These are phyloP conservation scores for Steatornis caripensis DNA, from an alignment of 2,113 vertebrate species.

Conservation along the genomic window DNA sequence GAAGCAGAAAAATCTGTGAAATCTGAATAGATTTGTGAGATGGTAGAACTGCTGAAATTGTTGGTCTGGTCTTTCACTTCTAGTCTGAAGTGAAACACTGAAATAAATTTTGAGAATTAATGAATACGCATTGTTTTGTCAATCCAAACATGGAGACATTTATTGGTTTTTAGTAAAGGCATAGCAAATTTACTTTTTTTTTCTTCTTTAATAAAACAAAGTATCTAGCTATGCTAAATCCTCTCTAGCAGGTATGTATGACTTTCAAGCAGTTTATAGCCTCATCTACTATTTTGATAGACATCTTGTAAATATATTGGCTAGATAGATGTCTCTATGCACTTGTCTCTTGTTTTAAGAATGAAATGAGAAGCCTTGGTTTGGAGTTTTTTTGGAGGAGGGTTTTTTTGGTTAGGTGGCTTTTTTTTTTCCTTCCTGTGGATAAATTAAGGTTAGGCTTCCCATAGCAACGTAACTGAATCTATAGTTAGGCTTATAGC, in stretches of 20 bases:
- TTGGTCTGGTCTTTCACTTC: background rate
- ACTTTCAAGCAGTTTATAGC: background rate
- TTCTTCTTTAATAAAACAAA: background rate
- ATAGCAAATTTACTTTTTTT: background rate
- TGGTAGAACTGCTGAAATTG: background rate
- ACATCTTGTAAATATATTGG: background rate
- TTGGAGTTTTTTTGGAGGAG: rapidly evolving
- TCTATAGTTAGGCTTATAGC: background rate
- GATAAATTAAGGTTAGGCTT: background rate
- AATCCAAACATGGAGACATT: background rate
- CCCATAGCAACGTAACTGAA: background rate
- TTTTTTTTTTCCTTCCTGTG: background rate
- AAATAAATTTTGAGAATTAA: background rate
- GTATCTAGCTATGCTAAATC: background rate
- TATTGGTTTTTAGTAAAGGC: background rate
- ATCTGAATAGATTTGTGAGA: background rate
- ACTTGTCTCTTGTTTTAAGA: background rate
- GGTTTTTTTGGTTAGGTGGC: background rate
- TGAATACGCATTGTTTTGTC: background rate
- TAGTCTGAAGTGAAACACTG: background rate
- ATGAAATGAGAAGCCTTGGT: background rate
- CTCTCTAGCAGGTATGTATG: background rate
- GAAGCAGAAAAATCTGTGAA: background rate
- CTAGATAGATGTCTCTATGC: background rate
- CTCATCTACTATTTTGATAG: background rate